phyloP scores from a whole-genome alignment of 2,113 vertebrate species.

The Solea solea region DNA sequence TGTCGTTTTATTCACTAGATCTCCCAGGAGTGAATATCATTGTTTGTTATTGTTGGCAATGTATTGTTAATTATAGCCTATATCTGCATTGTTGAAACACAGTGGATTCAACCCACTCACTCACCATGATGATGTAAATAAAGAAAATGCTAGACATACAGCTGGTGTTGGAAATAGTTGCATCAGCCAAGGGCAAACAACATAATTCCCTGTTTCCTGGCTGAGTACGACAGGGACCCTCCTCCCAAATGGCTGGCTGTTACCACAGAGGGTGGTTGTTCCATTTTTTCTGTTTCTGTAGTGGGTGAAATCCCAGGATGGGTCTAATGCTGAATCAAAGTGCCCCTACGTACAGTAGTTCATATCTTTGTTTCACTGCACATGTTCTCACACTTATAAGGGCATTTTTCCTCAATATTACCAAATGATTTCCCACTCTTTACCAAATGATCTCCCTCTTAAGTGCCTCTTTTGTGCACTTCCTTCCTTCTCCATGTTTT shows the following conservation, averaged over 20 bases:
- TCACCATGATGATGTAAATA: not conserved
- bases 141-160: not conserved
- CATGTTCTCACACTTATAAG: constrained; percentile 21
- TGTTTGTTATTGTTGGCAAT: constrained; percentile 32
- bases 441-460: constrained; percentile 11
- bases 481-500: constrained; percentile 31
- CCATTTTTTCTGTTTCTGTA: not conserved
- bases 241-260: constrained; percentile 42
- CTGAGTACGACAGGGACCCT: constrained; percentile 26
- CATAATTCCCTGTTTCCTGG: constrained; percentile 23
- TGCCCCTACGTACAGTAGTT: not conserved
- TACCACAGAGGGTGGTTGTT: constrained; percentile 14
- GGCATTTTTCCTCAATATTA: constrained; percentile 12
- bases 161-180: constrained; percentile 36
- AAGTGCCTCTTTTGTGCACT: constrained; percentile 18
- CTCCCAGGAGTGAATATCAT: too few species aligned
- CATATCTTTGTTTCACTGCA: constrained; percentile 11
- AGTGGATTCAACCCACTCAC: not conserved
- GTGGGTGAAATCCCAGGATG: constrained; percentile 45
- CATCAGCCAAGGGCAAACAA: constrained; percentile 57
- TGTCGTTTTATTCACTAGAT: too few species aligned
- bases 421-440: constrained; percentile 27
- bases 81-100: constrained; percentile 2
- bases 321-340: constrained; percentile 14
- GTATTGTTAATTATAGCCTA: constrained; percentile 26